phyloP scores from a whole-genome alignment of 2,888 invertebrate genomes.

The Himalopsyche kuldschensis region DNA sequence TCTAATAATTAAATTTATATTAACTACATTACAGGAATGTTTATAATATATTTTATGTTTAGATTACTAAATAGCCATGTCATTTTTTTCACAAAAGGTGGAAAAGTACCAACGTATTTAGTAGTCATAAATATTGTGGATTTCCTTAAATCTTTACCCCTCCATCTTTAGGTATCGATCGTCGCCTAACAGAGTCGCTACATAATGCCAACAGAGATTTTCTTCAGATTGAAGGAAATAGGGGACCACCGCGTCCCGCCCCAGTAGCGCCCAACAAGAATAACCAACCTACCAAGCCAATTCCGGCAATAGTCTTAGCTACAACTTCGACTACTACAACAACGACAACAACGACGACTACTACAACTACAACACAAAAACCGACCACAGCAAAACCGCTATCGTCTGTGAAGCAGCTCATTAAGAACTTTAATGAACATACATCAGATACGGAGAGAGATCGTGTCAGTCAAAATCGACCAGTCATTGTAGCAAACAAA shows the following conservation, averaged over 20 bases:
- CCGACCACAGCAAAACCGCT: slow-evolving; percentile 17
- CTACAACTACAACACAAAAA: not conserved
- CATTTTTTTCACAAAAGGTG: no score
- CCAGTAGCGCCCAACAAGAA: slow-evolving; percentile 41
- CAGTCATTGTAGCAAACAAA: not conserved
- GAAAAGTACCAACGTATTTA: not conserved
- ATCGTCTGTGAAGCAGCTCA: slow-evolving; percentile 20
- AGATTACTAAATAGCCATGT: no score
- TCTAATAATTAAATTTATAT: no score
- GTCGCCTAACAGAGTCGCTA: slow-evolving; percentile 15
- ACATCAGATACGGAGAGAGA: slow-evolving; percentile 12
- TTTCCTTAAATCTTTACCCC: no score
- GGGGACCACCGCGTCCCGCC: slow-evolving; percentile 42
- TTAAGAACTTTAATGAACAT: slow-evolving; percentile 29
- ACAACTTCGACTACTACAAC: slow-evolving; percentile 5
- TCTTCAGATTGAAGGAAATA: slow-evolving; percentile 31
- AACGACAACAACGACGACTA: not conserved
- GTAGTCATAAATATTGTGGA: no score
- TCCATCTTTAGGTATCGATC: slow-evolving; percentile 15
- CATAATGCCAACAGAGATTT: slow-evolving; percentile 35
- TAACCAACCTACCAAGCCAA: not conserved
- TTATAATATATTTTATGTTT: no score
- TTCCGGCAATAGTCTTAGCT: not conserved
- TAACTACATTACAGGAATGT: no score
- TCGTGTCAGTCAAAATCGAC: not conserved